Evolutionary conservation across 2,113 vertebrate species (phyloP), one percentile per base, ranked within the genome.

Genomic region (Epinephelus lanceolatus): DNA sequence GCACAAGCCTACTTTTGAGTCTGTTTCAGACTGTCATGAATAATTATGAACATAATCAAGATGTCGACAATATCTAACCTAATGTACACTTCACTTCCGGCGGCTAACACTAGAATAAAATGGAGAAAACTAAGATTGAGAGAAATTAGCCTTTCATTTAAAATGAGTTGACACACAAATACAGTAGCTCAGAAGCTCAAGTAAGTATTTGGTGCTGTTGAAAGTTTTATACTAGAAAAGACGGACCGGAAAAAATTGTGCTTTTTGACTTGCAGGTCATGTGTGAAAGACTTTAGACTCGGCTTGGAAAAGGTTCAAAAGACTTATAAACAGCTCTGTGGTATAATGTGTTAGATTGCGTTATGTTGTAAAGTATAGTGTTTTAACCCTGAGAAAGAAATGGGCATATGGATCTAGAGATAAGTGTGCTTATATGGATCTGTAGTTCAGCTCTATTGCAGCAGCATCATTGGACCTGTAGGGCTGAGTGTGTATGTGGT

Each of bases 391-490:
- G 9, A 63, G 47, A 75, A 63, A 62, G 14, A 5, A n/a, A 10
- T 15, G 51, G 72, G 42, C n/a, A 42, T 12, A 70, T 83, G 59
- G 45, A 78, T 62, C 51, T 40, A 19, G 15, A 7, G 4, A 51
- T 30, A 27, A n/a, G 14, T 62, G 65, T 60, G 21, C 72, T 67
- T 77, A 68, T 61, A 68, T 83, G 65, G 15, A 82, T 81, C 47
- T 88, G 74, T 68, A 82, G 76, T 84, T 76, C 49, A 25, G 37
- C 72, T 66, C 3, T 27, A 8, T 23, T 73, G 82, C 74, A 57
- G 75, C 60, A 66, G 60, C 53, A 51, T 61, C 56, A 71, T 27
- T 86, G 71, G 67, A 59, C 80, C 71, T 71, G 42, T 15, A 85
- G 70, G 66, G 66, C 73, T 27, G 10, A 37, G 67, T 53, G 47